Conservation (phyloP, 2,113 vertebrate genomes). For the Thamnophis sirtalis region DNA sequence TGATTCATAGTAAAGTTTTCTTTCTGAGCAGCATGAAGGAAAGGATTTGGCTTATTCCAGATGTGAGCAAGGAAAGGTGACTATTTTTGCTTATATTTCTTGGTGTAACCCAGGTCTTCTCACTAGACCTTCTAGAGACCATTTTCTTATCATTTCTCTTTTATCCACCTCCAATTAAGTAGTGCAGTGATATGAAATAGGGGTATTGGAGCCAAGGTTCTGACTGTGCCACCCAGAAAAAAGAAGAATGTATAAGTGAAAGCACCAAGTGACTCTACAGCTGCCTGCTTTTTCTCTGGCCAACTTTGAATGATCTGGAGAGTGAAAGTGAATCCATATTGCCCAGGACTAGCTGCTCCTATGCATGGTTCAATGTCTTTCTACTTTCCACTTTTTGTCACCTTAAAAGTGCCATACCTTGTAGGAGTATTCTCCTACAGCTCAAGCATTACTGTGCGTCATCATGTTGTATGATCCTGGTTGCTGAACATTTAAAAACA, state of each 20-base stretch:
- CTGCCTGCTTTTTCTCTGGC: neutral
- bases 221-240: neutral
- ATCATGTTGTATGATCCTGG: neutral
- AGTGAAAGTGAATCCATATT: neutral
- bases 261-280: no score
- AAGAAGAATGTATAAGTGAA: neutral
- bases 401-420: neutral
- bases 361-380: no score
- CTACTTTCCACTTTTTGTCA: neutral
- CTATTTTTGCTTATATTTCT: neutral
- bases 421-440: neutral
- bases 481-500: neutral
- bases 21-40: neutral
- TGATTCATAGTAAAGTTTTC: no score
- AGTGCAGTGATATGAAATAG: neutral
- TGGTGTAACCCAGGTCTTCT: neutral
- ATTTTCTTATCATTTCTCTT: neutral
- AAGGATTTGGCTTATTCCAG: neutral
- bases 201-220: neutral
- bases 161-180: neutral
- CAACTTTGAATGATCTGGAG: neutral
- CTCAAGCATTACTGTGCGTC: neutral
- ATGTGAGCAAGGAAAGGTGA: neutral
- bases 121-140: neutral
- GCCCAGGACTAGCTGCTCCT: neutral